Evolutionary conservation across 1,140 invertebrate species (phyloP), one percentile per base, ranked within the genome.

Genomic region (Piezodorus guildinii): DNA sequence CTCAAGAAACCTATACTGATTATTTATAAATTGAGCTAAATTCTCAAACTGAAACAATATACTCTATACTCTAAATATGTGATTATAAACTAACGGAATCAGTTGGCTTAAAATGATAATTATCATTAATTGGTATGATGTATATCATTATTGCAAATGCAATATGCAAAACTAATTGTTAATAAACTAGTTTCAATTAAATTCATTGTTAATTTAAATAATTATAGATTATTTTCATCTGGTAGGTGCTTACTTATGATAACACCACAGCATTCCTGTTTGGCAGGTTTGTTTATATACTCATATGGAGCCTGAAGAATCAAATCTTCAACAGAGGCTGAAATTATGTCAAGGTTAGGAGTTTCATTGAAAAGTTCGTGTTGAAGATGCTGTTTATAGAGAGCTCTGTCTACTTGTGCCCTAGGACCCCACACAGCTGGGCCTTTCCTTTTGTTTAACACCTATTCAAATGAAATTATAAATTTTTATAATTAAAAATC

Each of bases 401-500:
- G 74, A 58, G 77, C 73, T 62, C 94, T 77, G 75, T 96, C 94
- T 65, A 96, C 94, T 79, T 96, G 94, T 17, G 94, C 93, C 66
- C 94, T 74, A 2, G 83, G 82, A 25, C 94, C 94, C 89, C 91
- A 92, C 3, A 95, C 93, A 2, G 94, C 94, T 21, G 93, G 91
- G 0, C 94, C 94, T 72, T 85, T 85, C 6, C 74, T 75, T 67
- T 74, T 77, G 69, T 87, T 87, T 3, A 87, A 70, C 17, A 70
- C 66, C 68, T 70, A 23, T 30, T 52, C 64, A 62, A 27, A 39
- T 23, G n/a, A 52, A 52, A 52, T 52, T 52, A 52, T 52, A 52
- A 52, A 52, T 52, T 19, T 30, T 30, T 30, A 4, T 30, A 30
- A 4, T 30, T 4, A 30, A 30, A 3, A 30, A 4, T 30, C 27